A percentile compares a stretch with the other conserved stretches of the same genome.
Evolutionary conservation across 2,113 vertebrate genomes (phyloP).

Genomic region (Camarhynchus parvulus): DNA sequence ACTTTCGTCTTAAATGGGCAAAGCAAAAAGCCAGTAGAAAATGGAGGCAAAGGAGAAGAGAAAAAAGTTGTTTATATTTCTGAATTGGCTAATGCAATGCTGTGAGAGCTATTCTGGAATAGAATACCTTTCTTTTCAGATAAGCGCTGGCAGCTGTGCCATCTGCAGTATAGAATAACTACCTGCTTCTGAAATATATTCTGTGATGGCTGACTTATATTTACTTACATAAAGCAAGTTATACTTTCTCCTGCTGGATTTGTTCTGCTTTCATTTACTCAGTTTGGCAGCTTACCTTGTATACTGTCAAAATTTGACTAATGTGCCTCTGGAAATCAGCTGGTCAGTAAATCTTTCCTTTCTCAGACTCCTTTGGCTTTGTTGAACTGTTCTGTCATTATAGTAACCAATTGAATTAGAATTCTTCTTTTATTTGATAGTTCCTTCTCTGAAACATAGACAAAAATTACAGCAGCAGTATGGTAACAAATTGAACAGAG

Average conservation of each 20-base stretch:
- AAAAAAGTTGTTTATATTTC: constrained; percentile 56
- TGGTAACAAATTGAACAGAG: constrained; percentile 29
- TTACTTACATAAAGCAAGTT: constrained; percentile 47
- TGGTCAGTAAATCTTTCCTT: constrained; percentile 67
- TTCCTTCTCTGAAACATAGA: constrained; percentile 9
- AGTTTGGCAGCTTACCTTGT: constrained; percentile 41
- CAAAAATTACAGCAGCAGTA: constrained; percentile 12
- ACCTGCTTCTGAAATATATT: constrained; percentile 56
- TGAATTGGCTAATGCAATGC: constrained; percentile 62
- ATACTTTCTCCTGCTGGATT: constrained; percentile 23
- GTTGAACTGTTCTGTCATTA: constrained; percentile 55
- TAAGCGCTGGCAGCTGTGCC: constrained; percentile 54
- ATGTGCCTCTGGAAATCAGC: constrained; percentile 38
- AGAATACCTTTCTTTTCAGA: constrained; percentile 58
- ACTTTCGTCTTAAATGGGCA: constrained; percentile 59
- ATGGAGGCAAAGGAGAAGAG: constrained; percentile 44
- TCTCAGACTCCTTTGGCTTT: constrained; percentile 21
- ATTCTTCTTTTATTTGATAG: background rate
- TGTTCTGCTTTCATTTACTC: constrained; percentile 55
- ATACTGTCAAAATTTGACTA: constrained; percentile 52
- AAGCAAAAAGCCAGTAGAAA: constrained; percentile 58
- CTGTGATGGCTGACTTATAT: constrained; percentile 35
- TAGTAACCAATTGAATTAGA: constrained; percentile 32
- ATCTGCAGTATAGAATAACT: constrained; percentile 55
- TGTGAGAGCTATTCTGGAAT: constrained; percentile 44